Base-by-base conservation (phyloP, 2,797 vertebrate genomes). In the Schizopygopsis malacanthus region DNA sequence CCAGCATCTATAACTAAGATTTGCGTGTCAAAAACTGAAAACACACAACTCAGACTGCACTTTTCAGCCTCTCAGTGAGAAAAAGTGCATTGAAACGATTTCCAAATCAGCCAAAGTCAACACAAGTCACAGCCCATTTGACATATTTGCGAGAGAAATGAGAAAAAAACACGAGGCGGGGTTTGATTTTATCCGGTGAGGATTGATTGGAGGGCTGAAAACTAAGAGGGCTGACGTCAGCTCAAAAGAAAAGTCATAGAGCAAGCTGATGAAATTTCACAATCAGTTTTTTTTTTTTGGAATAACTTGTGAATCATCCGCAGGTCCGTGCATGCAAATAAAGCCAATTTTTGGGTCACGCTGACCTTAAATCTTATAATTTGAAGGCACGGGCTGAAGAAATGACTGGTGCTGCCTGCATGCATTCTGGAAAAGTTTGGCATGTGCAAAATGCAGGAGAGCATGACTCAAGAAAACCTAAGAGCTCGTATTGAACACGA, bases 391-490 rank as follows among this genome's bases (percentile, higher is more conserved):
- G 4, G 50, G 41, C 33, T 18, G 39, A 16, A 18, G 80, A 71
- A 72, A 82, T 82, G 50, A 72, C 80, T 72, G 80, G 80, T 82
- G 50, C 79, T 69, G 63, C 45, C 79, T 69, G 63, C 45, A 5
- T 18, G 79, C 63, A 52, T 22, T 70, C 47, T 73, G 84, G 41
- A 81, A 81, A 77, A 41, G 15, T 78, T 65, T 82, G 78, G 69
- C 73, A 81, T 22, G 61, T 8, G 47, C 47, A 47, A 71, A 63
- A 83, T 78, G 65, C 65, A 81, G 70, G 56, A 88, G 85, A 78
- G 45, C 86, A 82, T 85, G 80, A 87, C 85, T 77, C 59, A 70
- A 86, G 78, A 63, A 84, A 88, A 81, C 77, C 83, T 82, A 71
- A 79, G 59, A 76, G 69, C 86, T 63, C 84, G 20, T 61, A 86